Evolutionary conservation across 1,140 invertebrate genomes (phyloP), one percentile per base, ranked within the genome.

Genomic region (Mamestra configurata): DNA sequence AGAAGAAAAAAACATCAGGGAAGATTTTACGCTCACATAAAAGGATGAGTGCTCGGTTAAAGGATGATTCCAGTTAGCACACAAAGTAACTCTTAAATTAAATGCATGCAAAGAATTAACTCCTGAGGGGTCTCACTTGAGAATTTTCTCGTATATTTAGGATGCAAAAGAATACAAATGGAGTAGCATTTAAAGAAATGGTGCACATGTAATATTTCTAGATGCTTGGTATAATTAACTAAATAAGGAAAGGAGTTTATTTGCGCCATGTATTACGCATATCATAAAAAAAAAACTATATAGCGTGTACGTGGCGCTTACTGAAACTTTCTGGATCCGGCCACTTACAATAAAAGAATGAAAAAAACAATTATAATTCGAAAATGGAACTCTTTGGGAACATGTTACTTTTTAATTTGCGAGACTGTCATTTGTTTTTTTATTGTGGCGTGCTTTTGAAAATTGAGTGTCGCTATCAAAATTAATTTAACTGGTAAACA

Each of bases 1-100:
- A 18, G 13, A 72, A 40, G 61, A 55, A 75, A 55, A 75, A 75
- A 55, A 18, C 70, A 35, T 61, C 11, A 13, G 72, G 31, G 55
- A 59, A 43, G 72, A 59, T 55, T 40, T 59, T 75, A 27, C 35
- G 72, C 18, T 72, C 13, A 13, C 27, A 37, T 70, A 49, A 70
- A 70, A 70, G 20, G 11, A 24, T 70, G 15, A 46, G 49, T 61
- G 53, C 15, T 46, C 13, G 6, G 20, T 7, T 59, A 5, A n/a
- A 46, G 15, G n/a, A 35, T 20, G 53, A 59, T 35, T 40, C 53
- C 4, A 27, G 40, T 66, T 37, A 40, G 10, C 61, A 59, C 13
- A 59, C 13, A 20, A 43, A 27, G 20, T 35, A 1, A 15, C 8
- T 31, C 59, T 64, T 37, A 37, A 10, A 64, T 37, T 18, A 64